These are phyloP conservation scores for Terebella lapidaria DNA, from an alignment of 2,888 invertebrate genomes.

Conservation along the genomic window DNA sequence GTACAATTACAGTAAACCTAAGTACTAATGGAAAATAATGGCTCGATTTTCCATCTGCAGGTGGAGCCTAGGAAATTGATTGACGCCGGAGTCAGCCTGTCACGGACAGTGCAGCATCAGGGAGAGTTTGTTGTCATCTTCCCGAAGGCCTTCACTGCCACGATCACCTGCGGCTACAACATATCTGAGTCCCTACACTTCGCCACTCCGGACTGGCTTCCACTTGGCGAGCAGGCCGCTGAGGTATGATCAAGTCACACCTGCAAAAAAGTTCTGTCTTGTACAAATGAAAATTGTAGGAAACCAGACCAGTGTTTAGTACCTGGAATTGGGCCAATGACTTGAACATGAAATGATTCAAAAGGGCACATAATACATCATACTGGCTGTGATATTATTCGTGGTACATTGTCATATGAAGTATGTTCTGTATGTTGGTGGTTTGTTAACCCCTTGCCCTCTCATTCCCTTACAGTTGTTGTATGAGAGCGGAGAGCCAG, in stretches of 20 bases:
- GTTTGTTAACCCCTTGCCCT: too few species aligned
- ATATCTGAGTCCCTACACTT: constrained; percentile 91
- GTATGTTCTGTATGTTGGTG: not conserved
- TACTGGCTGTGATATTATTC: too few species aligned
- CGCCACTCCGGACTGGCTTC: constrained; percentile 75
- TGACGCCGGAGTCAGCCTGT: constrained; percentile 71
- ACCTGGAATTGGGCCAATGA: not conserved
- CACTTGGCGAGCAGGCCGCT: constrained; percentile 56
- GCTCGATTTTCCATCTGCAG: constrained; percentile 37
- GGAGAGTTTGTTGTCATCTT: constrained; percentile 87
- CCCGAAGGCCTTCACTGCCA: constrained; percentile 82
- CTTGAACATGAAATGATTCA: too few species aligned
- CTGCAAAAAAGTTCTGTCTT: not conserved
- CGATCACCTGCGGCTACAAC: constrained; percentile 80
- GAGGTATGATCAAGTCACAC: constrained; percentile 10
- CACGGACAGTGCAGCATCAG: constrained; percentile 75
- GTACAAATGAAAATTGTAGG: too few species aligned
- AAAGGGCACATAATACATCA: not conserved
- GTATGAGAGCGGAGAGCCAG: constrained; percentile 78
- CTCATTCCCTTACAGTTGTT: constrained; percentile 71
- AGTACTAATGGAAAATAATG: too few species aligned
- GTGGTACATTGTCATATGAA: too few species aligned
- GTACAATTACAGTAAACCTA: too few species aligned
- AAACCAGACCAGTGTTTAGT: not conserved
- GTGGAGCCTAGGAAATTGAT: constrained; percentile 75